Conservation (phyloP, 2,113 vertebrate species). For the Tragelaphus strepsiceros region DNA sequence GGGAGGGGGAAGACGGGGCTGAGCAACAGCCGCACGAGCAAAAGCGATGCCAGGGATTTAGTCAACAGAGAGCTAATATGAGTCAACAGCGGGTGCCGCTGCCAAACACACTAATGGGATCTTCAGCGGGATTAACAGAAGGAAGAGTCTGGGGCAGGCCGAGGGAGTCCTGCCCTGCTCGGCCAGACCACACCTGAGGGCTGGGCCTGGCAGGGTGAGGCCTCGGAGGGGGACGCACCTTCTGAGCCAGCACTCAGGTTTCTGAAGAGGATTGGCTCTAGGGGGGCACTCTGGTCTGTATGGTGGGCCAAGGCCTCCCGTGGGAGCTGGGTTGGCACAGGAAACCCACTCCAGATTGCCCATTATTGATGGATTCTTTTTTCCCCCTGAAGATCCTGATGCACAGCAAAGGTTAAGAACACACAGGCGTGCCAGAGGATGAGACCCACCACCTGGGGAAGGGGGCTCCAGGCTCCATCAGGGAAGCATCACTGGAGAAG, state of each 20-base stretch:
- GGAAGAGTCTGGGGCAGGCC: background rate
- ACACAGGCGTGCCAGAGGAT: background rate
- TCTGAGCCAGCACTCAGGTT: background rate
- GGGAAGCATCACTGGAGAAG: background rate
- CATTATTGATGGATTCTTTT: background rate
- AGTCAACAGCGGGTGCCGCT: constrained; percentile 62
- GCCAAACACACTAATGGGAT: constrained; percentile 60
- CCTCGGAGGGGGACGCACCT: background rate
- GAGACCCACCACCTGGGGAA: background rate
- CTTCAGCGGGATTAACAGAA: constrained; percentile 47
- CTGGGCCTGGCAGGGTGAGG: background rate
- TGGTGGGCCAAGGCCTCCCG: background rate
- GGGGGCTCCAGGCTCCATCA: background rate
- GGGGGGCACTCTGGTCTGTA: background rate
- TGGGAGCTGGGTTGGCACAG: background rate
- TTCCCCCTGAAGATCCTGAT: background rate
- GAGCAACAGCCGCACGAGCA: constrained; percentile 43
- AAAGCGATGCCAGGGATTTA: constrained; percentile 60
- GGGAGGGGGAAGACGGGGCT: constrained; percentile 1
- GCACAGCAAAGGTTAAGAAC: background rate
- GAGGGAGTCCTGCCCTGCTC: background rate
- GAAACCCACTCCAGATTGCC: background rate
- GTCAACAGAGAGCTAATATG: constrained; percentile 72
- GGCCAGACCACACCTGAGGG: constrained; percentile 29
- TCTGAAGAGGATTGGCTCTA: background rate